Percentiles rank a stretch among this genome's conserved stretches.
phyloP scores from a whole-genome alignment of 92 coral and sea anemone genomes.

The Plumapathes pennacea region DNA sequence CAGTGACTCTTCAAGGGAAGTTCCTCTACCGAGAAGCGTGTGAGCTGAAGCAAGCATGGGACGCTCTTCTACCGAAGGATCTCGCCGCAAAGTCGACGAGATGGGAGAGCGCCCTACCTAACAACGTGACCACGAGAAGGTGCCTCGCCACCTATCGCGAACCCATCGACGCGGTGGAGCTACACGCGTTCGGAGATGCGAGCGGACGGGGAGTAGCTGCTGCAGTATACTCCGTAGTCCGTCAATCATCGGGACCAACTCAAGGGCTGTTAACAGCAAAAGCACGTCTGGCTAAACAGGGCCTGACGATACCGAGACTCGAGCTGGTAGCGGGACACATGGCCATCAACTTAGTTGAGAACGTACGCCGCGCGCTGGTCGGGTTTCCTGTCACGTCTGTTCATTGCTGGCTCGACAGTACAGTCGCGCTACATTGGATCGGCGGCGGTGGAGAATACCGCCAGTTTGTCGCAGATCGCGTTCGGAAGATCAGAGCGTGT shows the following conservation, averaged over 20 bases:
- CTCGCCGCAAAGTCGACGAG: conserved; percentile 4
- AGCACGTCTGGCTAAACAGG: too few species aligned
- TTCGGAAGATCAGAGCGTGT: too few species aligned
- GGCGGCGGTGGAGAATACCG: too few species aligned
- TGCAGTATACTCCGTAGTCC: conserved; percentile 19
- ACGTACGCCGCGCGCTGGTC: too few species aligned
- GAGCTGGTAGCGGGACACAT: too few species aligned
- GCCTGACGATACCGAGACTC: too few species aligned
- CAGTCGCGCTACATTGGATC: too few species aligned
- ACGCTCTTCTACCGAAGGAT: conserved; percentile 1
- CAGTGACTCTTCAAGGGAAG: conserved; percentile 20
- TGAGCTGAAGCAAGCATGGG: conserved; percentile 26
- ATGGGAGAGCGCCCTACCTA: conserved; percentile 27
- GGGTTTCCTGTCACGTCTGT: too few species aligned
- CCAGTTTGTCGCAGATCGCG: too few species aligned
- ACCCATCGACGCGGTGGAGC: conserved; percentile 1
- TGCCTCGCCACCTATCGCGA: conserved; percentile 3
- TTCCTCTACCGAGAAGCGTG: conserved; percentile 21
- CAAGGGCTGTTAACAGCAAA: conserved; percentile 16
- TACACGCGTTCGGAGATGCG: conserved; percentile 41
- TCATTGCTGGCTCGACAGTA: too few species aligned
- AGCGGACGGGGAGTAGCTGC: conserved; percentile 26
- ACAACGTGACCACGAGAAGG: background rate
- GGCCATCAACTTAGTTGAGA: too few species aligned
- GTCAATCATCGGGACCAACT: conserved; percentile 2